A percentile compares a stretch with the other conserved stretches of the same genome.
Conservation (phyloP, 2,888 invertebrate species). For the Villa cingulata region DNA sequence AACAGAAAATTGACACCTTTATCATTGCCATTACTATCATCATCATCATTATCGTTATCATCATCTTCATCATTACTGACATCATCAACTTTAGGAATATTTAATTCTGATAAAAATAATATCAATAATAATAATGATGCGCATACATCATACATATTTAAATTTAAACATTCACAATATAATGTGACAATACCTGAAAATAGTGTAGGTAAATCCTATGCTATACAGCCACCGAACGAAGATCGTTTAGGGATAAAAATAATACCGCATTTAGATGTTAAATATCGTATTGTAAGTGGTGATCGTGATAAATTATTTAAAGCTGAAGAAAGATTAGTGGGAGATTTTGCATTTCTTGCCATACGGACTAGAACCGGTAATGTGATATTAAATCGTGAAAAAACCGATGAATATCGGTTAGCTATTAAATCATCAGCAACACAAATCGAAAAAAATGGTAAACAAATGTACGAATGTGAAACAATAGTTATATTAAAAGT, state of each 20-base stretch:
- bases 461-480: slow-evolving; percentile 53
- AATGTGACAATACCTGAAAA: slow-evolving; percentile 89
- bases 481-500: slow-evolving; percentile 57
- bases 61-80: too few relatives aligned
- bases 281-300: slow-evolving; percentile 76
- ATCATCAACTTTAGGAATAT: not conserved
- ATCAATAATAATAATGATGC: not conserved
- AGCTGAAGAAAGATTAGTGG: slow-evolving; percentile 75
- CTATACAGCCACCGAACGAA: slow-evolving; percentile 52
- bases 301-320: slow-evolving; percentile 86
- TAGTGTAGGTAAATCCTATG: slow-evolving; percentile 79
- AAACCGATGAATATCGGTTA: slow-evolving; percentile 68
- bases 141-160: slow-evolving; percentile 34
- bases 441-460: slow-evolving; percentile 25
- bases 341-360: slow-evolving; percentile 87
- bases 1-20: not conserved
- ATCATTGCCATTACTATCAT: not conserved
- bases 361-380: slow-evolving; percentile 79
- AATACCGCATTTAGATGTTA: slow-evolving; percentile 45
- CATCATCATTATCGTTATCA: not conserved
- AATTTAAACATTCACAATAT: slow-evolving; percentile 61
- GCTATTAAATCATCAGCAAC: slow-evolving; percentile 52
- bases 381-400: slow-evolving; percentile 85
- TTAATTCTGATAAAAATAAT: not conserved
- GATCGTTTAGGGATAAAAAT: slow-evolving; percentile 68